Evolutionary conservation across 1,140 invertebrate genomes (phyloP), one percentile per base, ranked within the genome.

Genomic region (Pseudoatta argentina): DNA sequence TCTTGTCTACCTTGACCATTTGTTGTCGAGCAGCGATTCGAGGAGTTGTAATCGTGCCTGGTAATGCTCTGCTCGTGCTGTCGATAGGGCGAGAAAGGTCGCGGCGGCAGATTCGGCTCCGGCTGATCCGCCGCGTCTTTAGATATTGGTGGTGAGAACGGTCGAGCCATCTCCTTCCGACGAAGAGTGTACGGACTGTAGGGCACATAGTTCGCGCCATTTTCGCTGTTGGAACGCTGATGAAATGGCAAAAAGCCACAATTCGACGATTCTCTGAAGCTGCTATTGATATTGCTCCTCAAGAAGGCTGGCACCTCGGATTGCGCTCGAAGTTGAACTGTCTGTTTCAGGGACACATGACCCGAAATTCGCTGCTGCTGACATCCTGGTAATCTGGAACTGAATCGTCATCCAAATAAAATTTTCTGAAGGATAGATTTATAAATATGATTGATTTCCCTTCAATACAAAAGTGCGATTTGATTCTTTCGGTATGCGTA

Each of bases 151-250:
- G 93, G 91, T 44, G 93, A 95, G 64, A 94, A 95, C 53, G 94
- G 91, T 83, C 93, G 91, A 24, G 86, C 88, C n/a, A 93, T 92
- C 72, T 95, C 95, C 64, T 93, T 92, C 34, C 94, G 89, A 55
- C 93, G 93, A 18, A 93, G 78, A 5, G 92, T 91, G 85, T 95
- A 95, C 3, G 95, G 94, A 90, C 94, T 95, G 77, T 95, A 95
- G 6, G 95, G 93, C 63, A 95, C 91, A 44, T 94, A 95, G 48
- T 88, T 92, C 16, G 92, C 71, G 48, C 92, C 92, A 86, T 94
- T 95, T 64, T 95, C 94, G 82, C 92, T 94, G 51, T 89, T 92
- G n/a, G 90, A 89, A 77, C 93, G 91, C 75, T 94, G 93, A 87
- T 95, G 92, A 83, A 89, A 91, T 61, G 91, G 85, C 51, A 93